These are phyloP conservation scores for Zingel zingel DNA, from an alignment of 2,113 vertebrate species.

Conservation along the genomic window DNA sequence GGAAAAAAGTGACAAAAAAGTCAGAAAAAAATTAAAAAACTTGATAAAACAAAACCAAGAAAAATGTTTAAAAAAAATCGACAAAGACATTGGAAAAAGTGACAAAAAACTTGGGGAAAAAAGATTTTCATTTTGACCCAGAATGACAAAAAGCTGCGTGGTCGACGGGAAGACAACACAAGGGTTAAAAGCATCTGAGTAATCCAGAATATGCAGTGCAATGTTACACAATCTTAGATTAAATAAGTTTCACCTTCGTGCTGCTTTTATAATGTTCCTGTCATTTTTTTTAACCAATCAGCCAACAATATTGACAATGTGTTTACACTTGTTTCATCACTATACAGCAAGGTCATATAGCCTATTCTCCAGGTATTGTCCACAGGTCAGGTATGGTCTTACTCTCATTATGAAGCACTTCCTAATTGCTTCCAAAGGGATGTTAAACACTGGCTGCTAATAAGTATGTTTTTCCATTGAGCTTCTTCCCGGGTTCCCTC, in stretches of 20 bases:
- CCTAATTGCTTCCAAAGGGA: constrained; percentile 60
- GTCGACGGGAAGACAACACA: too few species aligned
- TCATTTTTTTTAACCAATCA: neutral
- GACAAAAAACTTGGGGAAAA: too few species aligned
- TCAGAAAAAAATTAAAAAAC: too few species aligned
- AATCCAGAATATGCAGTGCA: too few species aligned
- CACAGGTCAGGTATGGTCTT: constrained; percentile 29
- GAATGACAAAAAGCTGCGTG: too few species aligned
- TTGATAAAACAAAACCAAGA: too few species aligned
- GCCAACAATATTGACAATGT: neutral
- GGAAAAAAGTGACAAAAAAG: too few species aligned
- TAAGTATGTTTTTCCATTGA: constrained; percentile 47
- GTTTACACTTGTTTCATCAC: constrained; percentile 1
- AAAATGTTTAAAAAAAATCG: too few species aligned
- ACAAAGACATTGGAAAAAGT: too few species aligned
- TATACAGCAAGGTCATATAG: constrained; percentile 21
- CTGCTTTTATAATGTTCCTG: too few species aligned
- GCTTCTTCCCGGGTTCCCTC: neutral
- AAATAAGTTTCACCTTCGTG: neutral
- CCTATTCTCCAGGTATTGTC: constrained; percentile 31
- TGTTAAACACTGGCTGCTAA: constrained; percentile 38
- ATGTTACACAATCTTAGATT: neutral
- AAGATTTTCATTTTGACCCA: too few species aligned
- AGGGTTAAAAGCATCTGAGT: neutral
- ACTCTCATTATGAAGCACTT: constrained; percentile 24